Evolutionary conservation across 1,140 invertebrate genomes (phyloP), one percentile per base, ranked within the genome.

Genomic region (Drosophila athabasca): DNA sequence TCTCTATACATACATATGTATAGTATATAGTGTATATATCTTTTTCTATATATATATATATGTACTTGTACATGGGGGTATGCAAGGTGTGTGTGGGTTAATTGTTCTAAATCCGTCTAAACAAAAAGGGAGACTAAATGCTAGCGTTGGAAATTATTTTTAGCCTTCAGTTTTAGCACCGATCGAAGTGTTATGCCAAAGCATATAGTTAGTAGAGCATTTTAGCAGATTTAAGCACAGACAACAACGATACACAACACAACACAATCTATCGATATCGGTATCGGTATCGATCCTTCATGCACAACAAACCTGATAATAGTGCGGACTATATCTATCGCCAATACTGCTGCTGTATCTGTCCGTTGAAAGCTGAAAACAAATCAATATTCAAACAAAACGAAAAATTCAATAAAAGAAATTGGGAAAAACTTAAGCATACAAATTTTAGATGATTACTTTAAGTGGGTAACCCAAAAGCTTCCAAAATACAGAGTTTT

Each of bases 301-400:
- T 66, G 62, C 62, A 41, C 26, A 45, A 79, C 88, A 84, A 90
- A 90, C 88, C 88, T 90, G 88, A 81, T 90, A 88, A 65, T 90
- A 90, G 51, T 81, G 76, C 7, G 88, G 77, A 88, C 82, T 90
- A 83, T 90, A 90, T 88, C 88, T 90, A 68, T 90, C 88, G 55
- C 88, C 88, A 53, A 90, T 90, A 39, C 65, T 83, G 83, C 88
- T 90, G 87, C 62, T 87, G 69, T 87, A 90, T 79, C 88, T 90
- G 77, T 90, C 82, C 50, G 67, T 87, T 54, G 62, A 53, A 35
- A 90, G 88, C 88, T 90, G 88, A 13, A 90, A 88, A 13, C 35
- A 39, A 39, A 52, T 61, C 50, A 9, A 6, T 53, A 43, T 19
- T 2, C 24, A 31, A 71, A 5, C 35, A 3, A 2, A 35, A 39